Evolutionary conservation across 1,140 invertebrate genomes (phyloP).

Genomic region (Galendromus occidentalis): DNA sequence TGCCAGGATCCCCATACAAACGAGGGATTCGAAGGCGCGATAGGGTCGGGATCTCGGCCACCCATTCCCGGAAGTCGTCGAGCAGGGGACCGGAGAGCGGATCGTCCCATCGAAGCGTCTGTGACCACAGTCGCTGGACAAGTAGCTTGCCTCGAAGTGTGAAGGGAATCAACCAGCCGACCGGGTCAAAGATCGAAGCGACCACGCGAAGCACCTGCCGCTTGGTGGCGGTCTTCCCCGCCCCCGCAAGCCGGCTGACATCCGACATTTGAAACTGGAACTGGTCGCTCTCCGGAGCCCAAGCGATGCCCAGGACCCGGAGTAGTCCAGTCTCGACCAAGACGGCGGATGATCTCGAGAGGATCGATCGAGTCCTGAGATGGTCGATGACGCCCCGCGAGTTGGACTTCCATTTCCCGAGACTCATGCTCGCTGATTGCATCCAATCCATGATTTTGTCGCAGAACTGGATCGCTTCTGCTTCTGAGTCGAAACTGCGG

Average conservation of each 20-base stretch:
- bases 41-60: neutral
- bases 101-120: constrained; percentile 17
- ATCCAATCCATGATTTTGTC: too few species aligned
- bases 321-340: neutral
- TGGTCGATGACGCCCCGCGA: too few species aligned
- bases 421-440: too few species aligned
- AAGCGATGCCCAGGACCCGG: constrained; percentile 7
- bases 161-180: constrained; percentile 16
- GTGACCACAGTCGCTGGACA: constrained; percentile 16
- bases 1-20: neutral
- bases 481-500: too few species aligned
- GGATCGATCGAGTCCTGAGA: too few species aligned
- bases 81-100: constrained; percentile 5
- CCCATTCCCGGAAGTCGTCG: constrained; percentile 13
- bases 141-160: constrained; percentile 15
- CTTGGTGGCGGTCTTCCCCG: constrained; percentile 13
- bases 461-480: too few species aligned
- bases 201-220: constrained; percentile 14
- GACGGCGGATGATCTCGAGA: neutral
- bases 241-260: neutral
- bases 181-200: constrained; percentile 17
- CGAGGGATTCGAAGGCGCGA: neutral
- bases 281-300: constrained; percentile 3
- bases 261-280: constrained; percentile 11
- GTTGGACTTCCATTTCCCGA: too few species aligned